Percentiles rank a stretch among this genome's conserved stretches.
phyloP scores from a whole-genome alignment of 2,797 vertebrate genomes.

The Hypotaenidia philippensis region DNA sequence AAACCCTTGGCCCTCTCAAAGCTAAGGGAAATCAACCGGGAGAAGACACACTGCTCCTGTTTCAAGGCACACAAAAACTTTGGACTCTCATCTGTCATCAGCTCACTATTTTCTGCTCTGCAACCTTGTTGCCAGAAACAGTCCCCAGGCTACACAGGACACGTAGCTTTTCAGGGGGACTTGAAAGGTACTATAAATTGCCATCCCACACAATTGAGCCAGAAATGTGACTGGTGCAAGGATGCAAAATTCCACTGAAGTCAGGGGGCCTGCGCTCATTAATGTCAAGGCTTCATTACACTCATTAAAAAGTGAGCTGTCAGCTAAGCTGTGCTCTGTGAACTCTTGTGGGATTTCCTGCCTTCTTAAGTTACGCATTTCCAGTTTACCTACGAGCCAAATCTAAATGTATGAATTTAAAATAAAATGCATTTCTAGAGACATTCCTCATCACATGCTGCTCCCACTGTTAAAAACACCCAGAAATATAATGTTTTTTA shows the following conservation, averaged over 20 bases:
- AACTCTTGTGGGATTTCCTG: constrained; percentile 58
- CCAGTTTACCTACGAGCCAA: not conserved
- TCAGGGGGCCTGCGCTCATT: constrained; percentile 36
- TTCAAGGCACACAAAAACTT: constrained; percentile 49
- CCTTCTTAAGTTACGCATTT: constrained; percentile 41
- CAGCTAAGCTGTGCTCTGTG: constrained; percentile 30
- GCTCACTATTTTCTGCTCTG: constrained; percentile 31
- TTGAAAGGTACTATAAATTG: constrained; percentile 48
- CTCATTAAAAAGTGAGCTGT: constrained; percentile 61
- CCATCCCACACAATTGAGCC: constrained; percentile 19
- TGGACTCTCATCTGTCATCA: constrained; percentile 43
- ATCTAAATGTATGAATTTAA: not conserved
- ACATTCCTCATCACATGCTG: not conserved
- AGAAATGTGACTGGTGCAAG: constrained; percentile 33
- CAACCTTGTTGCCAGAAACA: constrained; percentile 26
- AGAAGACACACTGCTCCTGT: constrained; percentile 31
- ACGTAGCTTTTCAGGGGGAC: constrained; percentile 22
- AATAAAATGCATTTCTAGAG: not conserved
- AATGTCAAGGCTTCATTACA: constrained; percentile 60
- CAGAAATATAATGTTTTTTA: not conserved
- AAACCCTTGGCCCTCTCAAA: constrained; percentile 13
- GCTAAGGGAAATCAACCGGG: constrained; percentile 22
- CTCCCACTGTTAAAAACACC: not conserved
- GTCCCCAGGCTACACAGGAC: constrained; percentile 18
- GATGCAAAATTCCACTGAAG: constrained; percentile 51